These are phyloP conservation scores for Spicauda simplicius DNA, from an alignment of 2,888 invertebrate species.

Conservation along the genomic window DNA sequence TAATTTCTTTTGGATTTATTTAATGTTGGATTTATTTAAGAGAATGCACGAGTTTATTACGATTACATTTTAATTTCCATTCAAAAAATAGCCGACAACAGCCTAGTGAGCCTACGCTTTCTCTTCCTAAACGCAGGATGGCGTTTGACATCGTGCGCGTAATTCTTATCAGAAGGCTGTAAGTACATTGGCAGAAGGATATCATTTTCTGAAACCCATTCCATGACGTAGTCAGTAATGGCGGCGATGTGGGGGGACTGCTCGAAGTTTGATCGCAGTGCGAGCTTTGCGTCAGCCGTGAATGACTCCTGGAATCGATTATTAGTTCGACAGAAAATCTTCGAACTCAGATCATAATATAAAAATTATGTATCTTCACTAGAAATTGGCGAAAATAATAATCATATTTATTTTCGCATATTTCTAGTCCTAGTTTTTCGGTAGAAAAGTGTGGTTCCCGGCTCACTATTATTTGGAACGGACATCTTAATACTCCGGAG, in stretches of 20 bases:
- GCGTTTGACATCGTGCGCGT: slow-evolving; percentile 48
- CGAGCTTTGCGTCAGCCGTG: slow-evolving; percentile 43
- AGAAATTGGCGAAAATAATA: too few relatives aligned
- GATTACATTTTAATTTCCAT: not conserved
- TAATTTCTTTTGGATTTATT: too few relatives aligned
- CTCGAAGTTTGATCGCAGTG: slow-evolving; percentile 60
- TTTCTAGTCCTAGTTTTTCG: too few relatives aligned
- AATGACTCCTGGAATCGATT: slow-evolving; percentile 47
- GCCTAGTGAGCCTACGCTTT: slow-evolving; percentile 44
- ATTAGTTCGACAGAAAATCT: too few relatives aligned
- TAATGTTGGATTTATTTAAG: too few relatives aligned
- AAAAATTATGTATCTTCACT: too few relatives aligned
- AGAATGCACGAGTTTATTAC: not conserved
- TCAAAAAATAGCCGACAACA: slow-evolving; percentile 51
- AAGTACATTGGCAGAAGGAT: slow-evolving; percentile 67
- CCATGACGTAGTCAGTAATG: slow-evolving; percentile 67
- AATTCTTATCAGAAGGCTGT: slow-evolving; percentile 54
- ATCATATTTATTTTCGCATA: too few relatives aligned
- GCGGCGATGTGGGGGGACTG: slow-evolving; percentile 65
- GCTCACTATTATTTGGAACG: too few relatives aligned
- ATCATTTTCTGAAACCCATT: slow-evolving; percentile 70
- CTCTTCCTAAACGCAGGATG: slow-evolving; percentile 53
- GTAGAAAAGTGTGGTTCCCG: too few relatives aligned
- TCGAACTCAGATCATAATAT: too few relatives aligned
- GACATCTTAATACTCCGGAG: too few relatives aligned